Evolutionary conservation across 2,888 invertebrate genomes (phyloP), one percentile per base, ranked within the genome.

Genomic region (Drosophila helvetica): DNA sequence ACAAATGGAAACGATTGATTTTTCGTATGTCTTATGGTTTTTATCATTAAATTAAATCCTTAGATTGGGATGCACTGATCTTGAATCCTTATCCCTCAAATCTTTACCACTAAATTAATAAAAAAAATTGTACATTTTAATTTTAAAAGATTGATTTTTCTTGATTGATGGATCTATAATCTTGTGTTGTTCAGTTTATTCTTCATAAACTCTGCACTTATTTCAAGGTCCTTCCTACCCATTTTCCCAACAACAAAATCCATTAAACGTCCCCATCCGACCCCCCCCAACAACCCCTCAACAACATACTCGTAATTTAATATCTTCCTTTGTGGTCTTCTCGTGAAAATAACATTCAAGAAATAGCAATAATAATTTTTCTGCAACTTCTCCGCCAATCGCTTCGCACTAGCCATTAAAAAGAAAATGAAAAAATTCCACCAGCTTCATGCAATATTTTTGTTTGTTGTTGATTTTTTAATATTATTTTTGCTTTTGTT

Each of bases 401-500:
- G 15, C 43, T 51, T 50, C 17, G 38, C 30, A 30, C n/a, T 19
- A 15, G 19, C 15, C 38, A 38, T 12, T 57, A 17, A 57, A 58
- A 48, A 3, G 38, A 58, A 58, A 58, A 48, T 33, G 18, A 18
- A 50, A 61, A 17, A 56, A 43, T 50, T 54, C 17, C 47, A 62
- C 22, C 1, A 54, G 30, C 62, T 38, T 43, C 48, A 25, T 63
- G 47, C 51, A 52, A 52, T 48, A n/a, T 27, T 50, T 10, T 27
- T 8, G 30, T 30, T 63, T 33, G 18, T 46, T 45, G n/a, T 19
- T 22, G 22, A 17, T 45, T 12, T 45, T 55, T 47, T 27, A 30
- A 47, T 22, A 19, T 22, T 47, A 43, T 25, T 56, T 33, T 25
- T 57, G 25, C 51, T 55, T 43, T 54, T 57, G 48, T 60, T 63